Percentiles rank a stretch among this genome's conserved stretches.
phyloP scores from a whole-genome alignment of 1,140 invertebrate genomes.

The Colletes gigas region DNA sequence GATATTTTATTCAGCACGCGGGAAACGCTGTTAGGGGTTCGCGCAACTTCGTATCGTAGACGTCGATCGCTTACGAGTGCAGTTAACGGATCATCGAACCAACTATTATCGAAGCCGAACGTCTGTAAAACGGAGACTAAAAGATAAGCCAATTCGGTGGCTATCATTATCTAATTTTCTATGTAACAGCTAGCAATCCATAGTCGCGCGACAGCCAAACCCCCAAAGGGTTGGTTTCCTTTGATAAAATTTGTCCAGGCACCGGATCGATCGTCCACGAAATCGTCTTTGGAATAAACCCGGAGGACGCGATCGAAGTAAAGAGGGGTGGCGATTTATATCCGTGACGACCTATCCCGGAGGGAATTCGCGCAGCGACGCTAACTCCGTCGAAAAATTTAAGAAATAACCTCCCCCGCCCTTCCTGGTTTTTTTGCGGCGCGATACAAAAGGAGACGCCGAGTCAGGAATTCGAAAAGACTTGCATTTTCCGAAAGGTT shows the following conservation, averaged over 20 bases:
- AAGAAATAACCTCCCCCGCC: constrained; percentile 30
- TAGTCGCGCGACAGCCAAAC: too few relatives aligned
- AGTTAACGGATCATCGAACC: too few relatives aligned
- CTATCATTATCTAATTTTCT: too few relatives aligned
- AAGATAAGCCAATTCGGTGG: too few relatives aligned
- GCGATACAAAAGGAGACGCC: constrained; percentile 19
- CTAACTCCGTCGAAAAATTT: constrained; percentile 15
- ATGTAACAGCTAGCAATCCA: too few relatives aligned
- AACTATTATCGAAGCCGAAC: too few relatives aligned
- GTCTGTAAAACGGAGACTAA: too few relatives aligned
- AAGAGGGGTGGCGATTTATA: not conserved
- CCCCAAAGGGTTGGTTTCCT: not conserved
- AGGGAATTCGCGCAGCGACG: constrained; percentile 4
- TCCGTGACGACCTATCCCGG: constrained; percentile 1
- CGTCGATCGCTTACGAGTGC: too few relatives aligned
- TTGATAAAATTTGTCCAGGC: not conserved
- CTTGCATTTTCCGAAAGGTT: constrained; percentile 23
- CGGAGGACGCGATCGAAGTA: not conserved
- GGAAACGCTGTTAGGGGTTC: too few relatives aligned
- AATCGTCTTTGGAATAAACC: not conserved
- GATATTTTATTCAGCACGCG: constrained; percentile 12
- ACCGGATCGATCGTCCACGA: too few relatives aligned
- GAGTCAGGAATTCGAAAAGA: constrained; percentile 50
- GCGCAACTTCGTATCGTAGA: too few relatives aligned
- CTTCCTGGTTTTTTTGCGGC: not conserved